Conservation (phyloP, 2,797 vertebrate species). For the Spinus olivaceus region DNA sequence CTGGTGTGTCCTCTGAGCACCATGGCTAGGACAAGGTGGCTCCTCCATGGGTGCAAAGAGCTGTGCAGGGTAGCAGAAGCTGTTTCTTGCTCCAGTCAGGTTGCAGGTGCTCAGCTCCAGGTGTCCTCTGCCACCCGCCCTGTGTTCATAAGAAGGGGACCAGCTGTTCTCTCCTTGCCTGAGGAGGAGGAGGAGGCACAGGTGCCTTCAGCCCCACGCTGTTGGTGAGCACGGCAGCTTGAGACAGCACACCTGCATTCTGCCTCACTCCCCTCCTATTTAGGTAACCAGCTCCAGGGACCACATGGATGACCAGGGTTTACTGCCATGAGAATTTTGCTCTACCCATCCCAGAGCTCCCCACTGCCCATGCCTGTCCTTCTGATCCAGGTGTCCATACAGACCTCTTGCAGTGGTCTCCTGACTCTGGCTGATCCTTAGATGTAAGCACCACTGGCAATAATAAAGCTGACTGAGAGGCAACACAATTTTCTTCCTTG, state of each 20-base stretch:
- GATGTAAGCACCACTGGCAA: neutral
- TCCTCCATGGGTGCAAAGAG: neutral
- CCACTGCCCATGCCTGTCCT: neutral
- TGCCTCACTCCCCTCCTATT: neutral
- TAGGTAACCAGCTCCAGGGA: neutral
- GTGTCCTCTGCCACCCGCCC: rapidly evolving
- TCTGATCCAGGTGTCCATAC: neutral
- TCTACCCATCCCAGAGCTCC: neutral
- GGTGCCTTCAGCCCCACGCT: neutral
- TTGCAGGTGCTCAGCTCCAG: neutral
- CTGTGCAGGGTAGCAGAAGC: neutral
- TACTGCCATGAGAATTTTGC: neutral
- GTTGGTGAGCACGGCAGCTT: rapidly evolving
- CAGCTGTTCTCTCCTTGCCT: rapidly evolving
- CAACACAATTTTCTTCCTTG: neutral
- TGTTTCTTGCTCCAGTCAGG: neutral
- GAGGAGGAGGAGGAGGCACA: neutral
- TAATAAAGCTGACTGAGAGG: neutral
- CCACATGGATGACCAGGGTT: neutral
- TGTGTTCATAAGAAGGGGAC: neutral
- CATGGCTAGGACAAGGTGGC: neutral
- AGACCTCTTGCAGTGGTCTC: neutral
- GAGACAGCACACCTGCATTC: neutral
- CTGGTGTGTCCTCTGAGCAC: neutral
- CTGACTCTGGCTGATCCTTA: neutral